Evolutionary conservation across 2,888 invertebrate species (phyloP), one percentile per base, ranked within the genome.

Genomic region (Drosophila kanekoi): DNA sequence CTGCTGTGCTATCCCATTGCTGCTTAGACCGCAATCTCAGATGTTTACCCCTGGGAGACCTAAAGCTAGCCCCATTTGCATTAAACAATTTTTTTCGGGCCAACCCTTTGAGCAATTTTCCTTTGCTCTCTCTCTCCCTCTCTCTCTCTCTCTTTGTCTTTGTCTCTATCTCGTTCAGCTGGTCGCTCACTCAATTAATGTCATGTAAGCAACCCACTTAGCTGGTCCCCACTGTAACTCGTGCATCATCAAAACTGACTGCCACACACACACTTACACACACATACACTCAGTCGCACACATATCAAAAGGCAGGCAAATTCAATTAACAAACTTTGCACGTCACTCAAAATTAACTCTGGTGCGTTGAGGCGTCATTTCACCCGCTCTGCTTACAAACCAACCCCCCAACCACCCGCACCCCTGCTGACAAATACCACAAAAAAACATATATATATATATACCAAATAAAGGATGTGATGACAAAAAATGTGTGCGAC

Each of bases 181-280:
- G 73, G 49, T 51, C 70, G 63, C 41, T 76, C 72, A 72, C 83
- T 77, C 89, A 83, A 83, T 83, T 88, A 88, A 88, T 83, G 89
- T 88, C 83, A 86, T 88, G 89, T 88, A 82, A 88, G 87, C 89
- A 83, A 88, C 89, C 89, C 83, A 84, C 83, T 84, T 84, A 84
- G 89, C 69, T 63, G 72, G 87, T 86, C 71, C 74, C 81, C 89
- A 88, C 83, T 83, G 83, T 83, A 79, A 58, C 75, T 68, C 79
- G 63, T 71, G 76, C 77, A 74, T 60, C 65, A 77, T 73, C 76
- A 78, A 78, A 65, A 77, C 72, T 52, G 77, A 66, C 72, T 65
- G 72, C 38, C 60, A 13, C 37, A 59, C 58, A 62, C 66, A 68
- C 52, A 64, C 47, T 38, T 32, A 40, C 48, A 63, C 44, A 59